Evolutionary conservation across 2,888 invertebrate genomes (phyloP), one percentile per base, ranked within the genome.

Genomic region (Rhabditophanes sp.): DNA sequence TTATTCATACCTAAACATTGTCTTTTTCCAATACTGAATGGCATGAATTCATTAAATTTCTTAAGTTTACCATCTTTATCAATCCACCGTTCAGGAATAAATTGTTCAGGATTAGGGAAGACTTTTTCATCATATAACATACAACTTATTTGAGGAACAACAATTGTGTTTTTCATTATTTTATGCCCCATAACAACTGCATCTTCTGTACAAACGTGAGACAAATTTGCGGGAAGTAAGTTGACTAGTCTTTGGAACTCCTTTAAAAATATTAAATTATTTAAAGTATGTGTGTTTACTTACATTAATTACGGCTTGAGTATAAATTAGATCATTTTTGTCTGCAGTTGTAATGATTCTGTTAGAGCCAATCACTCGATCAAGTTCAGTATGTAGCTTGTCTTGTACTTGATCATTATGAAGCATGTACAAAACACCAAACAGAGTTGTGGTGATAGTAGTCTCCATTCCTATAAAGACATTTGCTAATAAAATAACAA

Each of bases 381-480:
- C 30, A 25, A 48, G 8, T 16, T 48, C 48, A 14, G 35, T 33
- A 11, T 47, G 46, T 29, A 48, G 37, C 30, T 42, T 46, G n/a
- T 40, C 35, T 32, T 45, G 34, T 24, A 27, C 19, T n/a, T 8
- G 25, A n/a, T 17, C 12, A 22, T 41, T 17, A 23, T 45, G 39
- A 11, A 47, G 14, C 11, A 41, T 35, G 16, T 27, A 47, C 1
- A 41, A 39, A 6, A 41, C 15, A 4, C 39, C 28, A 31, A 39
- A 47, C 2, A 40, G 34, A 21, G 48, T 33, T 2, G 49, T 47
- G 21, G 45, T 49, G 9, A 47, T 39, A 14, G 49, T 49, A 5
- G 49, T 49, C 27, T 50, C 48, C 45, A 48, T 43, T 4, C 49
- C 49, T 25, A 46, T 48, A 14, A 46, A n/a, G n/a, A n/a, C n/a